Evolutionary conservation across 2,888 invertebrate genomes (phyloP), one percentile per base, ranked within the genome.

Genomic region (Acrobasis repandana): DNA sequence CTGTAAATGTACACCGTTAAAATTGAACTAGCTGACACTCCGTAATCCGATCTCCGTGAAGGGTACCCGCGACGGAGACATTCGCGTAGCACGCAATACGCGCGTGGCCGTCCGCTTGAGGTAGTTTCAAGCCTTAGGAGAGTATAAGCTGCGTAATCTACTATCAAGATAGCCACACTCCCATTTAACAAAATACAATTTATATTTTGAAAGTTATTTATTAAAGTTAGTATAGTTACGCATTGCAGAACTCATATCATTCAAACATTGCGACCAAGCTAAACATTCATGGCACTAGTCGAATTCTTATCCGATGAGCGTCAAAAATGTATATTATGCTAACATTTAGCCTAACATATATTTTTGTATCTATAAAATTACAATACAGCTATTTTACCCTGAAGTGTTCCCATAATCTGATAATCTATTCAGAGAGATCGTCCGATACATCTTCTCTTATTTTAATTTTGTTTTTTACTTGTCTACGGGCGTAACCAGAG

Each of bases 391-490:
- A 9, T 16, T 52, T 52, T 52, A 52, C 54, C 54, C 38, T 38
- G 38, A 54, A 36, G 11, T 16, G 11, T 50, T 11, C 16, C 4
- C 14, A n/a, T 15, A 10, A 38, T 14, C 20, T 11, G 28, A 16
- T 5, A 18, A 34, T 46, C 66, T 75, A 88, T 61, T 90, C 88
- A 0, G 91, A 91, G 10, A 82, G 61, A 59, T 91, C 89, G 0
- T 90, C 88, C 0, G 91, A 91, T 9, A 87, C 67, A 49, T 91
- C 90, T 58, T 90, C 90, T 50, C 77, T 77, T 16, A 84, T 63
- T 73, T 88, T 90, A 34, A 90, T 83, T 67, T 86, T 88, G 65
- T 90, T 90, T 63, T 85, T 88, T 5, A 70, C 49, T 8, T 66
- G 20, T 63, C 84, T 73, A 38, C 82, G 69, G 1, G 67, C 58